A percentile compares a stretch with the other conserved stretches of the same genome.
Evolutionary conservation across 2,888 invertebrate genomes (phyloP).

Genomic region (Coenonympha arcania): DNA sequence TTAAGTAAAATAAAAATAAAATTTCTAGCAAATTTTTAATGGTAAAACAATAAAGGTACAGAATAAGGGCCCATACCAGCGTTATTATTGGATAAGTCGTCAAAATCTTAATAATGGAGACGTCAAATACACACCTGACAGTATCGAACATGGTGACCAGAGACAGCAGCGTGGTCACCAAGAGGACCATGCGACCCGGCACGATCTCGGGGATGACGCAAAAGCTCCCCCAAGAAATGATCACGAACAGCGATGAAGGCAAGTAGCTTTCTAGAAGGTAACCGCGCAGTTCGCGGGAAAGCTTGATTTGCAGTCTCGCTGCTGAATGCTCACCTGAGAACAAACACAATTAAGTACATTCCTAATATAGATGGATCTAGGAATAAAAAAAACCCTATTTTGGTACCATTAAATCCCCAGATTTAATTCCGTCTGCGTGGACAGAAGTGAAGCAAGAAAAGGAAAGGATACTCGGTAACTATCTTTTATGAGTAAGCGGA

Average conservation of each 20-base stretch:
- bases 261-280: conserved; percentile 77
- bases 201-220: conserved; percentile 78
- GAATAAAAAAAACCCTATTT: too few species aligned
- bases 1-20: too few species aligned
- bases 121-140: conserved; percentile 66
- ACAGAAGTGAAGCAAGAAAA: too few species aligned
- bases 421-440: too few species aligned
- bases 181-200: conserved; percentile 77
- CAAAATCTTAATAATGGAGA: background rate
- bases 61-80: too few species aligned
- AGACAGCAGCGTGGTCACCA: conserved; percentile 77
- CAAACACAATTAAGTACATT: background rate
- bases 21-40: too few species aligned
- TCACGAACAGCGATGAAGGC: conserved; percentile 77
- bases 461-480: too few species aligned
- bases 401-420: too few species aligned
- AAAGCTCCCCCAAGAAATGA: conserved; percentile 80
- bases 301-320: conserved; percentile 74
- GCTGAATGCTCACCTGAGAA: conserved; percentile 75
- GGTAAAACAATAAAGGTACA: too few species aligned
- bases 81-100: too few species aligned
- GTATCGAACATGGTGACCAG: conserved; percentile 80
- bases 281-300: conserved; percentile 76
- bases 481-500: too few species aligned
- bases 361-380: too few species aligned